Percentiles rank a stretch among this genome's conserved stretches.
These are phyloP conservation scores for Protonemura montana DNA, from an alignment of 2,888 invertebrate species.

Conservation along the genomic window DNA sequence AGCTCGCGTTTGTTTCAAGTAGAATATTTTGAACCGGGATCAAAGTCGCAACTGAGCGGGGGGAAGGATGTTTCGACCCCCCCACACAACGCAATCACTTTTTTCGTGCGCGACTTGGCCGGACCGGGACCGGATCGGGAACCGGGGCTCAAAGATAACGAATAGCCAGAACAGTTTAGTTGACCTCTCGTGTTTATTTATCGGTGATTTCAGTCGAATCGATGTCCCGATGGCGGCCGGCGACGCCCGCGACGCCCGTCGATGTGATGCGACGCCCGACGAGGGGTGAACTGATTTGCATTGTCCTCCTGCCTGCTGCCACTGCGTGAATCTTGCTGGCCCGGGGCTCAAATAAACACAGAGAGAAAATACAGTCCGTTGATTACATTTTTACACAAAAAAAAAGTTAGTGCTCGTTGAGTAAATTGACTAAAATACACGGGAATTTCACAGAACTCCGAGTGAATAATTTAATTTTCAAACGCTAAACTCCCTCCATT, in stretches of 20 bases:
- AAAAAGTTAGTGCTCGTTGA: not conserved
- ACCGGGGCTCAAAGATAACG: slow-evolving; percentile 28
- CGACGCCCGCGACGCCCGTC: not conserved
- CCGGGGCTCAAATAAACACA: slow-evolving; percentile 2
- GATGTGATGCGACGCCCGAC: not conserved
- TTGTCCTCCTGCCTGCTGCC: not conserved
- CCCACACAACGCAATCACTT: slow-evolving; percentile 8
- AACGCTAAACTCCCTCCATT: slow-evolving; percentile 28
- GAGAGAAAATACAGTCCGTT: slow-evolving; percentile 23
- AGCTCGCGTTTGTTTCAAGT: not conserved
- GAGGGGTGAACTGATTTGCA: not conserved
- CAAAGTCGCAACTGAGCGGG: not conserved
- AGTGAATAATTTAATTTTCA: slow-evolving; percentile 33
- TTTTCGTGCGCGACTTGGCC: not conserved
- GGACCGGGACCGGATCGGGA: not conserved
- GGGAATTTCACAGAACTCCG: slow-evolving; percentile 16
- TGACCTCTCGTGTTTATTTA: slow-evolving; percentile 29
- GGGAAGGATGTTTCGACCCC: not conserved
- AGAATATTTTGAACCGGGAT: not conserved
- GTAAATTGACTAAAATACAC: slow-evolving; percentile 33
- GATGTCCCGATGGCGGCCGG: not conserved
- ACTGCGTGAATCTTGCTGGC: not conserved
- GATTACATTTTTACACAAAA: slow-evolving; percentile 26
- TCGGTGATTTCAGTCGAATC: slow-evolving; percentile 28
- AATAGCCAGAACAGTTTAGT: slow-evolving; percentile 15